Base-by-base conservation (phyloP, 2,888 invertebrate species). In the Enchytraeus crypticus region DNA sequence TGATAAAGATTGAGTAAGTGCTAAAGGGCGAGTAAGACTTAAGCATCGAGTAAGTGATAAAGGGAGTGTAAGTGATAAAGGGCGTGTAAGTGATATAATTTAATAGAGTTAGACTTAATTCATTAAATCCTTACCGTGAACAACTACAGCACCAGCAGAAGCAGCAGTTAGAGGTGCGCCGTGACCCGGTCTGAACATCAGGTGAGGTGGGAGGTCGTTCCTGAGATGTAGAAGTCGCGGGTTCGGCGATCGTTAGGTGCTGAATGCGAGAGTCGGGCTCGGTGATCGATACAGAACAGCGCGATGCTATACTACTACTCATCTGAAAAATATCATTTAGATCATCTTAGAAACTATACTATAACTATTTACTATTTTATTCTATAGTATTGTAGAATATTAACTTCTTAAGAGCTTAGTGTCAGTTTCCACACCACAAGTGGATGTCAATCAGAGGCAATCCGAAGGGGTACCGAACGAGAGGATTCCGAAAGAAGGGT, bases 111-210 rank as follows among this genome's bases (percentile, higher is more conserved):
- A 30, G 34, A 23, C 21, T 26, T 3, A 38, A 30, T n/a, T n/a
- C n/a, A n/a, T n/a, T n/a, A 53, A 33, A n/a, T 18, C 4, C 55
- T 4, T 27, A 61, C 62, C 60, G 55, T 34, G 60, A 63, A 32
- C 63, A 60, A 51, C 56, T 56, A 30, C 60, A 59, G 32, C 63
- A 63, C 60, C 63, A 60, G 49, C 56, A 60, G 49, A 60, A 60
- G 26, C 63, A 63, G 60, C 60, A 60, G 21, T 34, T 60, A 45
- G 51, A 46, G 47, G 51, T 33, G n/a, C 46, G 38, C 21, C 46
- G 57, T 38, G 38, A 38, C 49, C 49, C 46, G 11, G 46, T 38
- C 27, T 43, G 27, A 29, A 43, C 46, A 23, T 57, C 57, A 11
- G 57, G 57, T 29, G 57, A 57, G 8, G 57, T 26, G 1, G 32